Percentiles rank a stretch among this genome's conserved stretches.
These are phyloP conservation scores for Seira sanloemensis DNA, from an alignment of 2,888 invertebrate species.

Conservation along the genomic window DNA sequence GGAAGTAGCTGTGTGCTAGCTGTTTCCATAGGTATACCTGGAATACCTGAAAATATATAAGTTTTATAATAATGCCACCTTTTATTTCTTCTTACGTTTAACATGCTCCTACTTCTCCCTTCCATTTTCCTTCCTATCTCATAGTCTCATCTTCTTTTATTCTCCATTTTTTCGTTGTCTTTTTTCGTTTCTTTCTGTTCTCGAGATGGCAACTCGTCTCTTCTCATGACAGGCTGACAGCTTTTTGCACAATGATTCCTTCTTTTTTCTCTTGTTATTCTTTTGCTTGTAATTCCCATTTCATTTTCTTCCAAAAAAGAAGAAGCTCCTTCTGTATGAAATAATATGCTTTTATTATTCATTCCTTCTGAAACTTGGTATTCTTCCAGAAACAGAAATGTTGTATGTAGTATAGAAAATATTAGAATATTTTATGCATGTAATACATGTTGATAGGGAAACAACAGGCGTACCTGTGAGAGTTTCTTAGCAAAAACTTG, in stretches of 20 bases:
- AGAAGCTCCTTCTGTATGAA: neutral
- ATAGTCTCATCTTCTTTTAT: constrained; percentile 68
- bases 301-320: constrained; percentile 50
- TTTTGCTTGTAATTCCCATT: constrained; percentile 58
- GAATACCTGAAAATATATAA: neutral
- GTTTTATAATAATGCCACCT: constrained; percentile 35
- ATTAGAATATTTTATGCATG: neutral
- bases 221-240: constrained; percentile 70
- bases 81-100: constrained; percentile 34
- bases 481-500: constrained; percentile 13
- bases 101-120: constrained; percentile 51
- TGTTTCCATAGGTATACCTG: neutral
- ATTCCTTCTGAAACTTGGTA: neutral
- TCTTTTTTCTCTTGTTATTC: constrained; percentile 54
- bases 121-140: constrained; percentile 62
- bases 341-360: neutral
- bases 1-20: neutral
- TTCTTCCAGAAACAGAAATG: neutral
- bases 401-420: neutral
- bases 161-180: constrained; percentile 56
- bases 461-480: constrained; percentile 31
- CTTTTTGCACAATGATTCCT: constrained; percentile 68
- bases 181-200: constrained; percentile 64
- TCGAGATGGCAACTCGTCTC: constrained; percentile 67
- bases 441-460: neutral